phyloP scores from a whole-genome alignment of 1,140 invertebrate species.

The Drosophila littoralis region DNA sequence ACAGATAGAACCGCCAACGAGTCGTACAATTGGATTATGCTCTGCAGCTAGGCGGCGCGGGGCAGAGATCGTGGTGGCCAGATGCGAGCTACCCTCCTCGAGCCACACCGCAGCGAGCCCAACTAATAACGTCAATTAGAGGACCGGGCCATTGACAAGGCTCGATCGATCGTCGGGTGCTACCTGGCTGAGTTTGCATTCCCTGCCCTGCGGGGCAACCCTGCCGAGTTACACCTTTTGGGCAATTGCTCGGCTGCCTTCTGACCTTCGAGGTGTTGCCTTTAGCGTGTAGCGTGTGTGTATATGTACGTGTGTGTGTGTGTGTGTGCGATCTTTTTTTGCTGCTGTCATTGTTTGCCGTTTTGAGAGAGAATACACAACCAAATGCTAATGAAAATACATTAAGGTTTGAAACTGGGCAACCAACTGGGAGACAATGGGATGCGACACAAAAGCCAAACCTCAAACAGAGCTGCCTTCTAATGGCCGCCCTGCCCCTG shows the following conservation, averaged over 20 bases:
- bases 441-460: conserved; percentile 64
- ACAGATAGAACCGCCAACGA: conserved; percentile 42
- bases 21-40: conserved; percentile 67
- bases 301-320: background rate
- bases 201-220: conserved; percentile 16
- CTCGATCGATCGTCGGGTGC: conserved; percentile 35
- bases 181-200: conserved; percentile 45
- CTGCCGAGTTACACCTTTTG: conserved; percentile 51
- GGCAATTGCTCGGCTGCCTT: conserved; percentile 47
- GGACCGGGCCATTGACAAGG: conserved; percentile 45
- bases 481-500: conserved; percentile 13
- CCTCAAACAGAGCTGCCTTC: conserved; percentile 57
- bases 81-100: conserved; percentile 31
- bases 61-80: conserved; percentile 18
- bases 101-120: conserved; percentile 6
- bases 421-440: conserved; percentile 23
- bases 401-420: conserved; percentile 32
- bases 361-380: conserved; percentile 12
- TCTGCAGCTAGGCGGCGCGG: conserved; percentile 17
- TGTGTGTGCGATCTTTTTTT: conserved; percentile 26
- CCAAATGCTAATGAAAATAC: conserved; percentile 61
- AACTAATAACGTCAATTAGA: conserved; percentile 76
- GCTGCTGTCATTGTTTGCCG: conserved; percentile 41
- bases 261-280: conserved; percentile 57
- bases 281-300: conserved; percentile 11